phyloP scores from a whole-genome alignment of 2,113 vertebrate species.

The Notothenia rossii region DNA sequence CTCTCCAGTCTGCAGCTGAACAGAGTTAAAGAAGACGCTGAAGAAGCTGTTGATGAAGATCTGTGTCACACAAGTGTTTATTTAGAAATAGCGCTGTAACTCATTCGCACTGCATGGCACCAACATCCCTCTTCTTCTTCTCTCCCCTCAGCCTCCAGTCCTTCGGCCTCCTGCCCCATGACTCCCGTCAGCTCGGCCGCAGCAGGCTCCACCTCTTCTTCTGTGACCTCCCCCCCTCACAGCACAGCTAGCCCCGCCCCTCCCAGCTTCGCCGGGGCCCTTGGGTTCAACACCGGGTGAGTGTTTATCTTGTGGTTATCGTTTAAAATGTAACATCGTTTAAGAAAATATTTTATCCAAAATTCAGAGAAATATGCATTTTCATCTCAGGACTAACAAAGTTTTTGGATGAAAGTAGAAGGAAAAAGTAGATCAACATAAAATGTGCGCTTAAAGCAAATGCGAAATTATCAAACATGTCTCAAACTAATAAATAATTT shows the following conservation, averaged over 20 bases:
- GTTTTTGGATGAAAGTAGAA: no score
- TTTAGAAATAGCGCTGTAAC: conserved; percentile 15
- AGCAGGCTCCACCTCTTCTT: conserved; percentile 85
- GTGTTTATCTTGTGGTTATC: conserved; percentile 3
- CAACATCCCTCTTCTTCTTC: conserved; percentile 12
- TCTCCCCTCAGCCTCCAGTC: conserved; percentile 71
- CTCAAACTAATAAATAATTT: neutral
- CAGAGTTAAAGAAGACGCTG: conserved; percentile 15
- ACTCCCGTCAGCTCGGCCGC: conserved; percentile 84
- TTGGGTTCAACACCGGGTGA: conserved; percentile 89
- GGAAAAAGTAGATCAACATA: no score
- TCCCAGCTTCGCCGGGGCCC: conserved; percentile 79
- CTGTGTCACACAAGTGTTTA: conserved; percentile 19
- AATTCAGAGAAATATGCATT: no score
- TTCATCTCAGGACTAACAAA: no score
- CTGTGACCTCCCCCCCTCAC: conserved; percentile 87
- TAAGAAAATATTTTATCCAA: neutral
- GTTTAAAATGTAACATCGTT: neutral
- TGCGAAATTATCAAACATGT: neutral
- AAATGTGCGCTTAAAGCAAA: neutral
- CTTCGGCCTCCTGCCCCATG: conserved; percentile 86
- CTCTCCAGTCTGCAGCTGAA: conserved; percentile 1
- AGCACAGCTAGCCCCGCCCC: conserved; percentile 89
- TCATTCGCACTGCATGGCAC: neutral
- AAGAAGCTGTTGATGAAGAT: conserved; percentile 29